Base-by-base conservation (phyloP, 1,140 invertebrate genomes). In the Plectrocnemia conspersa region DNA sequence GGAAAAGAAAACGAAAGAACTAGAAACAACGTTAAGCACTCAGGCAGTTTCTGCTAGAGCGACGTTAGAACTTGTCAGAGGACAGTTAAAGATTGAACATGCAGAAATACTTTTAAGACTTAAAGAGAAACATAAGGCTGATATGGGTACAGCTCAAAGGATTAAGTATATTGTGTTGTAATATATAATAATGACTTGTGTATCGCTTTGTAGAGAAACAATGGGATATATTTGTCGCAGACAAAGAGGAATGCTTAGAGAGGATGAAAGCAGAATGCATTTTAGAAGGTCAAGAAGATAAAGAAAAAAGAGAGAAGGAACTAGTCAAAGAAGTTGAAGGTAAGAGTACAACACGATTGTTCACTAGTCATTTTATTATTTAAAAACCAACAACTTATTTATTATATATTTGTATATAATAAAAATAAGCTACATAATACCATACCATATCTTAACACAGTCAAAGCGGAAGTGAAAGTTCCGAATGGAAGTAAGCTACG, bases 211-310 rank as follows among this genome's bases (percentile, higher is more conserved):
- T 61, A 76, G 73, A 76, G 46, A 68, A 71, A 6, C 74, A 76
- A 64, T 76, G 73, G 73, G 74, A 75, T 33, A 64, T 68, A 16
- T 75, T 76, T 57, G 73, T 72, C 68, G 52, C 63, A 5, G 74
- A 76, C 60, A 76, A 76, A 44, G 74, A 76, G 56, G 65, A 63
- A 45, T 76, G 74, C 48, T 61, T 76, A 9, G 65, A 67, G 27
- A 63, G 74, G 32, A 76, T 76, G 74, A 76, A 76, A 55, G 54
- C 64, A 2, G 74, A 76, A 47, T 76, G 74, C 47, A 44, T 65
- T 10, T 70, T 72, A 48, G 74, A 76, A 52, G 73, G 74, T 25
- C 70, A 76, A 40, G 74, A 76, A 46, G 71, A 74, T 16, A 65
- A 72, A 22, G 66, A 70, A 3, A 69, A 74, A 58, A 66, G 72